phyloP scores from a whole-genome alignment of 2,888 invertebrate genomes.

The Drosophila neonasuta region DNA sequence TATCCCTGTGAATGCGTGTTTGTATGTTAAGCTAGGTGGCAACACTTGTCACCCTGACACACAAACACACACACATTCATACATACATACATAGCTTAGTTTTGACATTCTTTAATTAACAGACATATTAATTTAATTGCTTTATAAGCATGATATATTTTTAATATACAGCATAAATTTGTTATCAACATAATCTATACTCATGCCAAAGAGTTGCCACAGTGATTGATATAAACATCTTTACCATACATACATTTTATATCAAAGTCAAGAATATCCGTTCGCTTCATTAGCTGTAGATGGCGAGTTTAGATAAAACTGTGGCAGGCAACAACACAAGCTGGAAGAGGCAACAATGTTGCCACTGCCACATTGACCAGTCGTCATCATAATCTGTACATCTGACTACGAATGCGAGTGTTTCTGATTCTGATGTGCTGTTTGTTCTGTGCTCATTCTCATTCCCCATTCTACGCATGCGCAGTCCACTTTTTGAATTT shows the following conservation, averaged over 20 bases:
- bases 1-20: slow-evolving; percentile 43
- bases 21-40: slow-evolving; percentile 29
- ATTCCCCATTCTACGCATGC: slow-evolving; percentile 72
- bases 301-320: slow-evolving; percentile 33
- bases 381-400: slow-evolving; percentile 19
- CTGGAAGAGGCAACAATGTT: slow-evolving; percentile 5
- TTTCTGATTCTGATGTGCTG: slow-evolving; percentile 19
- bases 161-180: not conserved
- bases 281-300: slow-evolving; percentile 67
- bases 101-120: slow-evolving; percentile 2
- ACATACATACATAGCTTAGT: not conserved
- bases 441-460: slow-evolving; percentile 57
- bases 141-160: not conserved
- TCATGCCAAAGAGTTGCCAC: slow-evolving; percentile 2
- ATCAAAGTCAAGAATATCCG: slow-evolving; percentile 23
- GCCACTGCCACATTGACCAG: slow-evolving; percentile 5
- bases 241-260: too few relatives aligned
- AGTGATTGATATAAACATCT: not conserved
- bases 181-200: too few relatives aligned
- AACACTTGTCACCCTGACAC: slow-evolving; percentile 32
- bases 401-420: slow-evolving; percentile 8
- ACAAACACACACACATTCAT: not conserved
- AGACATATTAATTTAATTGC: not conserved
- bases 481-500: slow-evolving; percentile 74
- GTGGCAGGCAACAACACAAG: slow-evolving; percentile 49